A percentile compares a stretch with the other conserved stretches of the same genome.
Evolutionary conservation across 2,888 invertebrate species (phyloP).

Genomic region (Agrotis ipsilon): DNA sequence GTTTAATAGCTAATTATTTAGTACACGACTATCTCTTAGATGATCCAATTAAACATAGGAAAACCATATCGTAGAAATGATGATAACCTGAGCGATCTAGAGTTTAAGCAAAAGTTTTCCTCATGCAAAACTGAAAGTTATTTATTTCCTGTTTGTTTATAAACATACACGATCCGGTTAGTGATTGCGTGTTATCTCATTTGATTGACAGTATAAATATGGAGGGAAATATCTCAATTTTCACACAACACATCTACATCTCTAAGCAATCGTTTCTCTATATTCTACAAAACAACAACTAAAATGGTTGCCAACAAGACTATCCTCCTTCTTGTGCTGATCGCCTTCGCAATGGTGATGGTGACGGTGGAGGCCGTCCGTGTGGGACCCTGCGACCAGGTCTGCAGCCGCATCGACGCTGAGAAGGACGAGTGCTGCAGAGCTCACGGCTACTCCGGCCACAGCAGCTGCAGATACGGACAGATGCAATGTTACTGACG

Average conservation of each 20-base stretch:
- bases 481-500: too few species aligned
- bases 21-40: too few species aligned
- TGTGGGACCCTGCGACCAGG: slow-evolving; percentile 30
- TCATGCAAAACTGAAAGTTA: background rate
- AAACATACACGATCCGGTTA: background rate
- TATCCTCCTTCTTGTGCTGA: slow-evolving; percentile 25
- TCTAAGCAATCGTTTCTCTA: too few species aligned
- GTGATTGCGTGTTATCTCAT: too few species aligned
- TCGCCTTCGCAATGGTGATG: slow-evolving; percentile 27
- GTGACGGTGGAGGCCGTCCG: slow-evolving; percentile 28
- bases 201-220: background rate
- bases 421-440: slow-evolving; percentile 33
- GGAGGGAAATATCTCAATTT: too few species aligned
- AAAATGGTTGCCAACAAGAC: too few species aligned
- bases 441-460: slow-evolving; percentile 20
- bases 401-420: slow-evolving; percentile 4
- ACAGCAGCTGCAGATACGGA: background rate
- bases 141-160: background rate
- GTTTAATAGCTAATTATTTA: too few species aligned
- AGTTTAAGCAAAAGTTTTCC: background rate
- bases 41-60: too few species aligned
- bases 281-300: too few species aligned
- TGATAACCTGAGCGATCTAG: too few species aligned
- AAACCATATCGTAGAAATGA: too few species aligned
- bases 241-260: too few species aligned